phyloP scores from a whole-genome alignment of 2,113 vertebrate species.

The Indicator maculatus region DNA sequence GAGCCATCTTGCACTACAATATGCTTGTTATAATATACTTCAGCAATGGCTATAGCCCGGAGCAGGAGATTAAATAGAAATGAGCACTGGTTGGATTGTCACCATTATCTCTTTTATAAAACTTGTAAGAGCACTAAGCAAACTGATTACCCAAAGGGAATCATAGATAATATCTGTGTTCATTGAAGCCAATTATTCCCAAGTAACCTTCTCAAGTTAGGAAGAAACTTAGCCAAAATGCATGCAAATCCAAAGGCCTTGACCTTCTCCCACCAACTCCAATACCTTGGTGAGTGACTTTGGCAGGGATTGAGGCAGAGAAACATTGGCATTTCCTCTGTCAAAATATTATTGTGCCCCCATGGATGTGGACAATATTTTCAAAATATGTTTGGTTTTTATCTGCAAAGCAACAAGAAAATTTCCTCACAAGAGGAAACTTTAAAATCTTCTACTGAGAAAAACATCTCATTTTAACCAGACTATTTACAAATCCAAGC shows the following conservation, averaged over 20 bases:
- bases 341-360: conserved; percentile 66
- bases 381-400: conserved; percentile 62
- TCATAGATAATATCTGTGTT: not conserved
- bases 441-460: conserved; percentile 36
- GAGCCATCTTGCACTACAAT: not conserved
- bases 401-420: conserved; percentile 62
- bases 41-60: not conserved
- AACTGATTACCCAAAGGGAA: not conserved
- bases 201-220: conserved; percentile 11
- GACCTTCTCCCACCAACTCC: conserved; percentile 29
- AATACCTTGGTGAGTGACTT: conserved; percentile 45
- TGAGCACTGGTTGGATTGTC: not conserved
- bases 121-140: not conserved
- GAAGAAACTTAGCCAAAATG: conserved; percentile 17
- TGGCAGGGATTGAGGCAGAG: conserved; percentile 19
- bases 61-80: not conserved
- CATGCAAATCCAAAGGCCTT: conserved; percentile 3
- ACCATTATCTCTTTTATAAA: not conserved
- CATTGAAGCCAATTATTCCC: not conserved
- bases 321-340: conserved; percentile 56
- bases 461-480: conserved; percentile 30
- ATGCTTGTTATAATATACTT: not conserved
- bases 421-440: conserved; percentile 48
- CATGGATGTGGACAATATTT: conserved; percentile 33
- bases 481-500: conserved; percentile 47